Evolutionary conservation across 30 jellyfish, hydroid and myxozoan genomes (phyloP).

Genomic region (Rhopilema esculentum): DNA sequence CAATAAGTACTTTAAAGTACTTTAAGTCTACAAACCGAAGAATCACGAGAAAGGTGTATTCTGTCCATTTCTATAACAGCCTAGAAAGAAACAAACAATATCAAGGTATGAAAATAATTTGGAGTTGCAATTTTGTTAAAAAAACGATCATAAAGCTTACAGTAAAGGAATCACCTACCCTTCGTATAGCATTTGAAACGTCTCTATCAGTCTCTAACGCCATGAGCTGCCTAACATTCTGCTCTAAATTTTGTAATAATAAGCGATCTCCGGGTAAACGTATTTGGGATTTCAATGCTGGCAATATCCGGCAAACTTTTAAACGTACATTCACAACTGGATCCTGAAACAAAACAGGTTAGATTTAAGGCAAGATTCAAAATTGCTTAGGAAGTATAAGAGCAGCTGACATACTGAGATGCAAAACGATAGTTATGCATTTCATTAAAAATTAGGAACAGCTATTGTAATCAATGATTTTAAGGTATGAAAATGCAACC

Average conservation of each 20-base stretch:
- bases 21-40: not conserved
- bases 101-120: not conserved
- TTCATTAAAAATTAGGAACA: too few species aligned
- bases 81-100: constrained; percentile 15
- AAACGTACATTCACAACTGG: constrained; percentile 92
- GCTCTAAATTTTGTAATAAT: constrained; percentile 78
- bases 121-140: not conserved
- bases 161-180: constrained; percentile 76
- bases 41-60: constrained; percentile 52
- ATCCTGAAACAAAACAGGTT: constrained; percentile 62
- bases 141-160: not conserved
- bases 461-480: too few species aligned
- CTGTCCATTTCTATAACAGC: constrained; percentile 71
- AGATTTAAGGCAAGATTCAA: too few species aligned
- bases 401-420: too few species aligned
- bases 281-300: constrained; percentile 81
- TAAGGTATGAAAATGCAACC: too few species aligned
- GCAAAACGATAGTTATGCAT: too few species aligned
- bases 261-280: constrained; percentile 87
- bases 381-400: too few species aligned
- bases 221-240: constrained; percentile 86
- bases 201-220: constrained; percentile 86
- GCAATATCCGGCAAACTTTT: constrained; percentile 76
- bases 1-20: too few species aligned
- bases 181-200: constrained; percentile 77